These are phyloP conservation scores for Iguana delicatissima DNA, from an alignment of 2,797 vertebrate species.

Conservation along the genomic window DNA sequence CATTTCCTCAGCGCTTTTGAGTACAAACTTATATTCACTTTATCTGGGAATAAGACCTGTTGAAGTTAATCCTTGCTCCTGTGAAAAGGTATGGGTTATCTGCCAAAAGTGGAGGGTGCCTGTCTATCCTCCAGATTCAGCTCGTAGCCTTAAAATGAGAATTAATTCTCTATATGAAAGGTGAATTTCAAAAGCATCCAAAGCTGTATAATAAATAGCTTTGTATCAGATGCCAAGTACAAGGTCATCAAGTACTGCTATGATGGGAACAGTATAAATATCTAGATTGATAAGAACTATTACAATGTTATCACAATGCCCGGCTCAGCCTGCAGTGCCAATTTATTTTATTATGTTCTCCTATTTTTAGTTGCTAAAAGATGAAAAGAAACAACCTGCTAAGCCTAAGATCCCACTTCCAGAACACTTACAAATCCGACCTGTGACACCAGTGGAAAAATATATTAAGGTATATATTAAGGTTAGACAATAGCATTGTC, in stretches of 20 bases:
- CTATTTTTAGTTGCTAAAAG: slow-evolving; percentile 71
- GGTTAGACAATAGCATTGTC: slow-evolving; percentile 71
- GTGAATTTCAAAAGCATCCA: slow-evolving; percentile 35
- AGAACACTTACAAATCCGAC: slow-evolving; percentile 73
- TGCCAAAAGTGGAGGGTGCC: background rate
- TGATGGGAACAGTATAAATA: slow-evolving; percentile 27
- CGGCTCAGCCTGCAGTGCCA: slow-evolving; percentile 16
- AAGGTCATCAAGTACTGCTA: slow-evolving; percentile 3
- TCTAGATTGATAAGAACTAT: background rate
- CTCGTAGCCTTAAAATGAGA: slow-evolving; percentile 45
- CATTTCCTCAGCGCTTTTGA: slow-evolving; percentile 6
- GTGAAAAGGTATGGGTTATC: background rate
- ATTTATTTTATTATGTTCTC: slow-evolving; percentile 52
- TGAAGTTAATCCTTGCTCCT: background rate
- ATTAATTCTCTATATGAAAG: slow-evolving; percentile 2
- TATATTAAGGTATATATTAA: slow-evolving; percentile 84
- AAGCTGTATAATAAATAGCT: slow-evolving; percentile 26
- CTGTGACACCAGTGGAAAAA: slow-evolving; percentile 80
- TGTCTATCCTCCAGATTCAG: slow-evolving; percentile 27
- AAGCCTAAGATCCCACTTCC: slow-evolving; percentile 74
- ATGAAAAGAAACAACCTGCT: slow-evolving; percentile 69
- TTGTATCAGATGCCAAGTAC: slow-evolving; percentile 31
- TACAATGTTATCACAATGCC: slow-evolving; percentile 28
- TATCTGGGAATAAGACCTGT: background rate
- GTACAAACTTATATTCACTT: background rate